Conservation (phyloP, 2,888 invertebrate species). For the Melinopterus prodromus region DNA sequence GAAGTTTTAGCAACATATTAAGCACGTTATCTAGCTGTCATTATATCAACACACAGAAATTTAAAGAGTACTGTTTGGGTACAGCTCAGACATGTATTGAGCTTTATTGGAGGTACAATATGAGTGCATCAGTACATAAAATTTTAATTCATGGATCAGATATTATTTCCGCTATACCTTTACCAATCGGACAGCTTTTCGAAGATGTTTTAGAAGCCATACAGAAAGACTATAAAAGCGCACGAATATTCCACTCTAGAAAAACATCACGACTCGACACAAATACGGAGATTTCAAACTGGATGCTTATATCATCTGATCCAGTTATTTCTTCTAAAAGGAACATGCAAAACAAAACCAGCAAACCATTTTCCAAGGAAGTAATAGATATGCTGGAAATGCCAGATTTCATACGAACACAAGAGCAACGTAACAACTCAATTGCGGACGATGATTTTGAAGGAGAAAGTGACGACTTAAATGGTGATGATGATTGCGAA, state of each 20-base stretch:
- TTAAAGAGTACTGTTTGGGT: slow-evolving; percentile 7
- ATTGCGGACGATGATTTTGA: too few relatives aligned
- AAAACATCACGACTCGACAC: slow-evolving; percentile 9
- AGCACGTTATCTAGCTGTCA: not conserved
- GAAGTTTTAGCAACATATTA: not conserved
- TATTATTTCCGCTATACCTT: not conserved
- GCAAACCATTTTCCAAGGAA: slow-evolving; percentile 6
- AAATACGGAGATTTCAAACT: slow-evolving; percentile 7
- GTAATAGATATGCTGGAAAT: slow-evolving; percentile 11
- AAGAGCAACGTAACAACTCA: too few relatives aligned
- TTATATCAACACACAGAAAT: not conserved
- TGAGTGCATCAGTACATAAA: slow-evolving; percentile 9
- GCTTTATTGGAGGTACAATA: slow-evolving; percentile 5
- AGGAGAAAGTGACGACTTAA: too few relatives aligned
- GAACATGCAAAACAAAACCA: not conserved
- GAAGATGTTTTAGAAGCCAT: slow-evolving; percentile 6
- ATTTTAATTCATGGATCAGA: not conserved
- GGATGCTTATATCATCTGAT: slow-evolving; percentile 19
- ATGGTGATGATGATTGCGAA: too few relatives aligned
- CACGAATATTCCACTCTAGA: not conserved
- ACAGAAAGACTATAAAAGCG: slow-evolving; percentile 11
- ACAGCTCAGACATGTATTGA: not conserved
- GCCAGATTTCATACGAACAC: not conserved
- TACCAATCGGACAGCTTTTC: not conserved
- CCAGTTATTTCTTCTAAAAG: not conserved